A percentile compares a stretch with the other conserved stretches of the same genome.
Evolutionary conservation across 2,113 vertebrate species (phyloP).

Genomic region (Elaphurus davidianus): DNA sequence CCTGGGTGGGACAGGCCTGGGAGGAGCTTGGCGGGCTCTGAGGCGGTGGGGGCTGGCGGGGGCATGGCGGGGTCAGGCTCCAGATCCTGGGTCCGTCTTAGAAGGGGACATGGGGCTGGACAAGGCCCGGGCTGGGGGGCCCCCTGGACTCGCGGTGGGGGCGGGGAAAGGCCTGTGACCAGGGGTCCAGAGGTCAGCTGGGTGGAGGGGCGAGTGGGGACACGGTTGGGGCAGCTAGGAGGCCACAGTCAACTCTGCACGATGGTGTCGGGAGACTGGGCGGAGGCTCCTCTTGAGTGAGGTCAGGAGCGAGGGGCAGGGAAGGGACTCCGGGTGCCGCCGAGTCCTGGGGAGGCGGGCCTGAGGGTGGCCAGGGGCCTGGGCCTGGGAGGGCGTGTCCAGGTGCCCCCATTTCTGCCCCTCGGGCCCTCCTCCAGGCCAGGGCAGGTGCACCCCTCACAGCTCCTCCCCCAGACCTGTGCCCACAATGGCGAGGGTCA

Average conservation of each 20-base stretch:
- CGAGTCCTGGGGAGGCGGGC: background rate
- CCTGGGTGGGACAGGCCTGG: background rate
- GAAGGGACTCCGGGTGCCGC: accelerated
- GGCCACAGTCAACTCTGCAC: background rate
- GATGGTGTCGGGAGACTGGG: background rate
- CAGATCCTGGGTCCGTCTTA: background rate
- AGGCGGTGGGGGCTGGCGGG: accelerated
- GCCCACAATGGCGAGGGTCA: background rate
- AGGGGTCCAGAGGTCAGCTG: background rate
- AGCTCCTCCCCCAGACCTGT: background rate
- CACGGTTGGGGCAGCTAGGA: background rate
- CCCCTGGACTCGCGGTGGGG: background rate
- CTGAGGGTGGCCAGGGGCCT: accelerated
- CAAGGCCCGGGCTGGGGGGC: accelerated
- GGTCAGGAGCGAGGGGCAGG: background rate
- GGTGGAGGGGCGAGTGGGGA: background rate
- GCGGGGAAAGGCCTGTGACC: background rate
- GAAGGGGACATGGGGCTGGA: background rate
- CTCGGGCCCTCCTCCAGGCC: background rate
- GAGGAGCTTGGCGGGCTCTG: background rate
- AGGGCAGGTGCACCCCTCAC: background rate
- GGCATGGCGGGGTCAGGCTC: background rate
- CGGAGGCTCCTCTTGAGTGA: background rate
- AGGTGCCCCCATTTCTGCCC: too few relatives aligned
- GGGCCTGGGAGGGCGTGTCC: background rate